Conservation (phyloP, 1,140 invertebrate genomes). For the Papilio polyxenes region DNA sequence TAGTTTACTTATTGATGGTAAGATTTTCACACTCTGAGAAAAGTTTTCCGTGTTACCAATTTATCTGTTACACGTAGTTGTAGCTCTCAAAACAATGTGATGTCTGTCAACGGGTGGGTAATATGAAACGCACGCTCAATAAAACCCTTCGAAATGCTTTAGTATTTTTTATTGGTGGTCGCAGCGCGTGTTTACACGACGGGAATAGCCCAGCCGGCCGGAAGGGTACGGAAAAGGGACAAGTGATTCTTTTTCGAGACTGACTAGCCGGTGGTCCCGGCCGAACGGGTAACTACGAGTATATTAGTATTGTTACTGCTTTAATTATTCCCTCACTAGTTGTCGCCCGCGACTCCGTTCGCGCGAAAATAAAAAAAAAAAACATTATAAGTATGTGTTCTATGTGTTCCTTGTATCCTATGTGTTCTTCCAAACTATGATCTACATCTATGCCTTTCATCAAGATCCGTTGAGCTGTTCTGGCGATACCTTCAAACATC, state of each 20-base stretch:
- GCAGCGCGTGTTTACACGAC: constrained; percentile 53
- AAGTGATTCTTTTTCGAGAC: constrained; percentile 60
- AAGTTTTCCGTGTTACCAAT: background rate
- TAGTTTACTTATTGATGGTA: background rate
- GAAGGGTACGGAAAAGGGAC: constrained; percentile 53
- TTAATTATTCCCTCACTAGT: background rate
- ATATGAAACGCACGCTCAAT: constrained; percentile 65
- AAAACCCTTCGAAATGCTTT: constrained; percentile 51
- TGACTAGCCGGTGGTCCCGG: constrained; percentile 50
- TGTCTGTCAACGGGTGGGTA: constrained; percentile 44
- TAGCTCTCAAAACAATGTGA: constrained; percentile 45
- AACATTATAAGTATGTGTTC: too few relatives aligned
- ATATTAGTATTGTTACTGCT: background rate
- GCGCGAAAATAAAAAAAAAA: too few relatives aligned
- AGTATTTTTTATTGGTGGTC: constrained; percentile 55
- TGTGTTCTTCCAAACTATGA: too few relatives aligned
- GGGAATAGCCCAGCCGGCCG: constrained; percentile 59
- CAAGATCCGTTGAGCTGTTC: too few relatives aligned
- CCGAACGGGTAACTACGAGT: constrained; percentile 25
- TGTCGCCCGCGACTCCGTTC: too few relatives aligned
- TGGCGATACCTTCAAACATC: too few relatives aligned
- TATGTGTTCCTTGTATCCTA: too few relatives aligned
- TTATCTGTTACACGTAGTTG: background rate
- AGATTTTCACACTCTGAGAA: background rate
- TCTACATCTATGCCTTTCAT: too few relatives aligned